Evolutionary conservation across 2,888 invertebrate species (phyloP).

Genomic region (Stegana nigrithorax): DNA sequence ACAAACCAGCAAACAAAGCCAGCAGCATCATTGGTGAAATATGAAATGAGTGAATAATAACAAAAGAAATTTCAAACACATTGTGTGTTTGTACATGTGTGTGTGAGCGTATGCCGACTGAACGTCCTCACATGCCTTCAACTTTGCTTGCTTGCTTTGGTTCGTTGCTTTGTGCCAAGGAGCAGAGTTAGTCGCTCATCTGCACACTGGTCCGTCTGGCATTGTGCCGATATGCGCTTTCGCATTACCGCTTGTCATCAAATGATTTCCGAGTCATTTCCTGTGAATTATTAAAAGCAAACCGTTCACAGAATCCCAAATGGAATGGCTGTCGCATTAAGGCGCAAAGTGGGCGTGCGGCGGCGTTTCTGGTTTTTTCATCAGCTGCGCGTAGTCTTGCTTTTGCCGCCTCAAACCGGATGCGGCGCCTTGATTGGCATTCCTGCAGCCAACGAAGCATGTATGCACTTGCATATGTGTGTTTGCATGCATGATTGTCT

Average conservation of each 20-base stretch:
- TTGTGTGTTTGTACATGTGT: no score
- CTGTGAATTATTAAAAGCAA: slow-evolving; percentile 50
- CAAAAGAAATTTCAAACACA: background rate
- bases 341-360: background rate
- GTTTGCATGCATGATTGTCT: background rate
- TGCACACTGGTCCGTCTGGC: background rate
- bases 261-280: slow-evolving; percentile 53
- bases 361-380: no score
- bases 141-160: background rate
- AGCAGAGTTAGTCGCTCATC: no score
- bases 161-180: background rate
- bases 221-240: slow-evolving; percentile 33
- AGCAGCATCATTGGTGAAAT: background rate
- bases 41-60: background rate
- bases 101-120: background rate
- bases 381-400: no score
- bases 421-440: no score
- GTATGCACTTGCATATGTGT: no score
- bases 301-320: slow-evolving; percentile 6
- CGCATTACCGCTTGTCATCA: slow-evolving; percentile 53
- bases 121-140: background rate
- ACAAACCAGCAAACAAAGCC: no score
- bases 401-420: no score
- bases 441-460: no score
- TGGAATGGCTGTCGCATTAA: background rate